These are phyloP conservation scores for Bimastos eiseni DNA, from an alignment of 2,888 invertebrate species.

Conservation along the genomic window DNA sequence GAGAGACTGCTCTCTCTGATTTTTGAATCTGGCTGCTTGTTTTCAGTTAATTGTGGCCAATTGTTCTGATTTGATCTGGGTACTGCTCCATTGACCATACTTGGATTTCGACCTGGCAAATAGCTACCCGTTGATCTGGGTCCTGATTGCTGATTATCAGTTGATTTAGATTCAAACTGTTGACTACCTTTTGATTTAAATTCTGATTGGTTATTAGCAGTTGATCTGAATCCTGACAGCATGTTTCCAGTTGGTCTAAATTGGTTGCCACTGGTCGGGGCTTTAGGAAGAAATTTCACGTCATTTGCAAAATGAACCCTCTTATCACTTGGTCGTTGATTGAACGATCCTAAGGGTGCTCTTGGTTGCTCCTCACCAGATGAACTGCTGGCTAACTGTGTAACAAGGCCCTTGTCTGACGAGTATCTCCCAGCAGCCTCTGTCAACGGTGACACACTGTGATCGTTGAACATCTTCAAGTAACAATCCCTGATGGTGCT, in stretches of 20 bases:
- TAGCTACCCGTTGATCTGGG: not conserved
- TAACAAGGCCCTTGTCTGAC: not conserved
- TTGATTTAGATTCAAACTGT: no score
- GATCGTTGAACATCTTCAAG: not conserved
- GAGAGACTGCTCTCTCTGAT: not conserved
- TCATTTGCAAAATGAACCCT: not conserved
- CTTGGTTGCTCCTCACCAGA: not conserved
- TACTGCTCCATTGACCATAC: not conserved
- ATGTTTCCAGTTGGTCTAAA: not conserved
- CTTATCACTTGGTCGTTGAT: not conserved
- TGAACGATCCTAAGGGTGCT: not conserved
- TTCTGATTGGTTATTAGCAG: not conserved
- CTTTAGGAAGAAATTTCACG: not conserved
- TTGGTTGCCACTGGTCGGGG: not conserved
- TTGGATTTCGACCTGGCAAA: not conserved
- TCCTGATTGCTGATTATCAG: not conserved
- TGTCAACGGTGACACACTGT: not conserved
- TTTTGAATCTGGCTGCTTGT: not conserved
- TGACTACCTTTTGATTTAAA: not conserved
- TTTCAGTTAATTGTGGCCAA: not conserved
- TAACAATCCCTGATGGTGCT: not conserved
- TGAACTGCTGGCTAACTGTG: not conserved
- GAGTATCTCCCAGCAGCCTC: not conserved
- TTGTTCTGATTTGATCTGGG: not conserved
- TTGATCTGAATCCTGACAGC: not conserved